A percentile compares a stretch with the other conserved stretches of the same genome.
Evolutionary conservation across 2,888 invertebrate species (phyloP).

Genomic region (Lasioglossum figueresi): DNA sequence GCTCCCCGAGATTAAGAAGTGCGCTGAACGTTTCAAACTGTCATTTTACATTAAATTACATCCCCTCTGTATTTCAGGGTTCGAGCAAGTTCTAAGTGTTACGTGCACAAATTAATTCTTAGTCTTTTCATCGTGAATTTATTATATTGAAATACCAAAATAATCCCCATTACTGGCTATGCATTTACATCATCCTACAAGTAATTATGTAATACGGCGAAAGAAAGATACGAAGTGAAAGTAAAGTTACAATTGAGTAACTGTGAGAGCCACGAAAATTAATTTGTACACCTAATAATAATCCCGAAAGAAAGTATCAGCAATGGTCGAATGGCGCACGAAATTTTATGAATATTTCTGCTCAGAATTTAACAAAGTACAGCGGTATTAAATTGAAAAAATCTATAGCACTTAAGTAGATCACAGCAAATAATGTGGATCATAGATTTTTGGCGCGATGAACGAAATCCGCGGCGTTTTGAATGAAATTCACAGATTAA

Average conservation of each 20-base stretch:
- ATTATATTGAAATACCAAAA: background rate
- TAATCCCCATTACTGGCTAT: background rate
- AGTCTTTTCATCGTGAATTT: background rate
- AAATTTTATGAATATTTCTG: background rate
- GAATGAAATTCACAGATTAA: constrained; percentile 8
- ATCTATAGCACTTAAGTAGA: background rate
- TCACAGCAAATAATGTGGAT: background rate
- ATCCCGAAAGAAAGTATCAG: background rate
- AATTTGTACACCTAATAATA: background rate
- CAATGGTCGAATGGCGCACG: background rate
- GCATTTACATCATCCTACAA: background rate
- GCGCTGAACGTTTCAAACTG: background rate
- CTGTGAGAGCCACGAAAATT: background rate
- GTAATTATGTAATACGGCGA: background rate
- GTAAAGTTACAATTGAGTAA: background rate
- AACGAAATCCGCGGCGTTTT: background rate
- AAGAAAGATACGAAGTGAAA: background rate
- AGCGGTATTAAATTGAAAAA: background rate
- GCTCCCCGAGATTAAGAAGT: background rate
- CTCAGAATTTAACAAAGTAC: background rate
- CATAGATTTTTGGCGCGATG: background rate
- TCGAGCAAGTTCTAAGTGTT: background rate
- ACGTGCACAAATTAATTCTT: background rate
- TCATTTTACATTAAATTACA: background rate
- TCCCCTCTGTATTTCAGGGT: background rate